These are phyloP conservation scores for Bambusicola thoracicus DNA, from an alignment of 2,113 vertebrate genomes.

Conservation along the genomic window DNA sequence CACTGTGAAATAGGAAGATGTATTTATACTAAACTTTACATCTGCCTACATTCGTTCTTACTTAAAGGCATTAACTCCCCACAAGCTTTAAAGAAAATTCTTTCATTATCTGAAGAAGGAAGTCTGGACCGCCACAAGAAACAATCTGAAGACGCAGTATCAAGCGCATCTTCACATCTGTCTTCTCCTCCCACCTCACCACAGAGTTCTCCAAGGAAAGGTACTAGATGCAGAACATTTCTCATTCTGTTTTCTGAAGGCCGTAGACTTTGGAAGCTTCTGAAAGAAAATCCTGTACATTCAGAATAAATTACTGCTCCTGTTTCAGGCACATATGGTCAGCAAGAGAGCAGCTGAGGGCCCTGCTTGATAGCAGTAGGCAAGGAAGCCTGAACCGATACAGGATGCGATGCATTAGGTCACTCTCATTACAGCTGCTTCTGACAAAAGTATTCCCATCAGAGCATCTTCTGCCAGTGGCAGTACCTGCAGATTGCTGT, in stretches of 20 bases:
- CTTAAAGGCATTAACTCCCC: constrained; percentile 93
- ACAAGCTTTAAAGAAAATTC: constrained; percentile 98
- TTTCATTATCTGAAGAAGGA: constrained; percentile 95
- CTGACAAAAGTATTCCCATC: neutral
- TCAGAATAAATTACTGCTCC: neutral
- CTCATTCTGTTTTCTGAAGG: neutral
- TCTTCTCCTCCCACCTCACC: constrained; percentile 96
- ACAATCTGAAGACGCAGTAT: constrained; percentile 88
- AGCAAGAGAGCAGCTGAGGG: neutral
- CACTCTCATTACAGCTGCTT: neutral
- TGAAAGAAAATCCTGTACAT: neutral
- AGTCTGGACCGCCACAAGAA: constrained; percentile 88
- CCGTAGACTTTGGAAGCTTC: neutral
- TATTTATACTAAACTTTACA: neutral
- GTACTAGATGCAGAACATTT: constrained; percentile 66
- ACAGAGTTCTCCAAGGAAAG: constrained; percentile 96
- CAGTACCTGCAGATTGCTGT: neutral
- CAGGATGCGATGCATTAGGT: neutral
- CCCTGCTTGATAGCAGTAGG: neutral
- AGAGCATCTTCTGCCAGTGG: neutral
- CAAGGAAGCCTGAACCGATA: neutral
- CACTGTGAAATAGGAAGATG: neutral
- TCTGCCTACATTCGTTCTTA: neutral
- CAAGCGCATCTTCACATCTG: constrained; percentile 90
- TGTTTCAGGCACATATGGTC: neutral